These are phyloP conservation scores for Thalassophryne amazonica DNA, from an alignment of 2,797 vertebrate species.

Conservation along the genomic window DNA sequence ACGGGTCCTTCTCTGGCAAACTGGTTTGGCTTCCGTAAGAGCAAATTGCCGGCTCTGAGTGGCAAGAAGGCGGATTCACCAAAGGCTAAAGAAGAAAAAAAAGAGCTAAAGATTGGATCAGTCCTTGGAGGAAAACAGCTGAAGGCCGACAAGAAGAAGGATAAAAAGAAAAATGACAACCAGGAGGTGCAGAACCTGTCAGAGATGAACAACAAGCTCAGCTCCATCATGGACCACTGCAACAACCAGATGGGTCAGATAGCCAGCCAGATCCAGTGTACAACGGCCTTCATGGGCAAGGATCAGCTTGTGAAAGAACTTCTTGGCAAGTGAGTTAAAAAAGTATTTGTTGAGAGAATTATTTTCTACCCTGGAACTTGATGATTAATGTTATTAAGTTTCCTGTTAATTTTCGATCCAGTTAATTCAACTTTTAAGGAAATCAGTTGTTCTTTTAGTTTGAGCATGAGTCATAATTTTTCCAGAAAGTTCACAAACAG, in stretches of 20 bases:
- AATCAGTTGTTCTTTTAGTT: constrained; percentile 27
- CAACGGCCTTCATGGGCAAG: constrained; percentile 73
- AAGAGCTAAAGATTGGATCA: constrained; percentile 81
- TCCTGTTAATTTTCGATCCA: not conserved
- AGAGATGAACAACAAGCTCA: constrained; percentile 65
- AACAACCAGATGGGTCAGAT: constrained; percentile 77
- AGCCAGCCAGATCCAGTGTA: constrained; percentile 70
- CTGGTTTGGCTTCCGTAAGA: constrained; percentile 92
- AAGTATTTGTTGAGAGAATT: no score
- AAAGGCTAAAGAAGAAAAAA: constrained; percentile 87
- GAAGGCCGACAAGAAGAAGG: constrained; percentile 86
- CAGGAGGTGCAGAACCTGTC: constrained; percentile 72
- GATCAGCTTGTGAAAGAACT: constrained; percentile 87
- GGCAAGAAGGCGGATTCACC: constrained; percentile 81
- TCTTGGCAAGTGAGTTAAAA: constrained; percentile 82
- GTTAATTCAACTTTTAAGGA: constrained; percentile 4
- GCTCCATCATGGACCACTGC: constrained; percentile 77
- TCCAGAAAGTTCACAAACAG: constrained; percentile 22
- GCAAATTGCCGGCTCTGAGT: constrained; percentile 85
- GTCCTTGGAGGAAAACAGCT: constrained; percentile 82
- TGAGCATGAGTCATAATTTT: constrained; percentile 33
- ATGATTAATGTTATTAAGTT: constrained; percentile 24
- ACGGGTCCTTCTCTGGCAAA: constrained; percentile 85
- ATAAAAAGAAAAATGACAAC: constrained; percentile 83
- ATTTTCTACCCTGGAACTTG: not conserved